A percentile compares a stretch with the other conserved stretches of the same genome.
Evolutionary conservation across 2,113 vertebrate species (phyloP).

Genomic region (Perccottus glenii): DNA sequence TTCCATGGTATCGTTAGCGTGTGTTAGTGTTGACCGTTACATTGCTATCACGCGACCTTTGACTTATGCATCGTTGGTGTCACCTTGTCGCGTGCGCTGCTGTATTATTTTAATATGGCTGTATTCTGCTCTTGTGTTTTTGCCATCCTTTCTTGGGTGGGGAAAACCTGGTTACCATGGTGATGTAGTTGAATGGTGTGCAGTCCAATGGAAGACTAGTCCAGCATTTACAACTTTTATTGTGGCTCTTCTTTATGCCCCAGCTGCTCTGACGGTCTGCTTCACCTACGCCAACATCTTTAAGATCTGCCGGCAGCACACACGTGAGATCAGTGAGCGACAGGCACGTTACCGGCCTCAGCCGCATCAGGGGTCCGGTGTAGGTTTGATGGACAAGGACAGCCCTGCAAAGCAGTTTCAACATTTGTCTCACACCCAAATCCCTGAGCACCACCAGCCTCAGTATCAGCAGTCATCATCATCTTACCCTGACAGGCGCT

Average conservation of each 20-base stretch:
- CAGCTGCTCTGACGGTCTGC: slow-evolving; percentile 91
- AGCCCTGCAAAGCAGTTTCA: slow-evolving; percentile 55
- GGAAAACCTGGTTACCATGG: slow-evolving; percentile 98
- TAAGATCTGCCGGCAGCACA: slow-evolving; percentile 97
- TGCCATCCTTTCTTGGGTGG: slow-evolving; percentile 93
- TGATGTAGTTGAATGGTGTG: slow-evolving; percentile 94
- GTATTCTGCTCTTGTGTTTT: slow-evolving; percentile 92
- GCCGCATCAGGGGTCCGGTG: slow-evolving; percentile 54
- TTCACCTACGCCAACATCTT: slow-evolving; percentile 99
- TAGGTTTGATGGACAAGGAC: slow-evolving; percentile 46
- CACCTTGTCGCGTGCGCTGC: slow-evolving; percentile 90
- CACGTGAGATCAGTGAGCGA: slow-evolving; percentile 92
- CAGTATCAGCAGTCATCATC: slow-evolving; percentile 71
- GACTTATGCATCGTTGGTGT: slow-evolving; percentile 90
- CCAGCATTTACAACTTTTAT: slow-evolving; percentile 93
- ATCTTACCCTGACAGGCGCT: slow-evolving; percentile 89
- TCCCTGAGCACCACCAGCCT: slow-evolving; percentile 33
- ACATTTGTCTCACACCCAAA: slow-evolving; percentile 34
- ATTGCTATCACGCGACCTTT: slow-evolving; percentile 94
- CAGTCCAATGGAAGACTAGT: slow-evolving; percentile 86
- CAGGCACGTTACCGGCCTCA: slow-evolving; percentile 91
- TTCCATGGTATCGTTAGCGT: slow-evolving; percentile 94
- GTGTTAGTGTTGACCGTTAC: slow-evolving; percentile 96
- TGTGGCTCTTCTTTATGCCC: slow-evolving; percentile 90
- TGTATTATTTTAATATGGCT: slow-evolving; percentile 95